A percentile compares a stretch with the other conserved stretches of the same genome.
Conservation (phyloP, 2,888 invertebrate species). For the Lasioglossum morio region DNA sequence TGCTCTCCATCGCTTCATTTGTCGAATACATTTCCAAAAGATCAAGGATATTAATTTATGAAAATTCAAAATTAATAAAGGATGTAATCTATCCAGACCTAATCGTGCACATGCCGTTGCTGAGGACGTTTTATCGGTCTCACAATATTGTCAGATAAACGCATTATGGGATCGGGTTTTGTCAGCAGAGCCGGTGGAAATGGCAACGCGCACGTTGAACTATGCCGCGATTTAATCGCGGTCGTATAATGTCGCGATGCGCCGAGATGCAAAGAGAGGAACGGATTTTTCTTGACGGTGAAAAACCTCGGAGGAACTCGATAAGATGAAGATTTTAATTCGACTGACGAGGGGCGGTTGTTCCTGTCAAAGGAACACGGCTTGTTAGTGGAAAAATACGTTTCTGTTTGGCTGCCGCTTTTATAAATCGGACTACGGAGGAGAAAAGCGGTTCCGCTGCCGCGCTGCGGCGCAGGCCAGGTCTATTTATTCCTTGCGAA, state of each 20-base stretch:
- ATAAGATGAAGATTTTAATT: slow-evolving; percentile 2
- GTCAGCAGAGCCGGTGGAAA: not conserved
- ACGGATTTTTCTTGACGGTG: not conserved
- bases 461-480: not conserved
- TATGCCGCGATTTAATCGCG: not conserved
- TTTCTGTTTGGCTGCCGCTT: not conserved
- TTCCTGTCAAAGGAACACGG: not conserved
- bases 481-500: slow-evolving; percentile 4
- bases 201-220: not conserved
- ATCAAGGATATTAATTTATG: not conserved
- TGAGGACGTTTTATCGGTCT: slow-evolving; percentile 1
- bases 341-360: not conserved
- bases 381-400: not conserved
- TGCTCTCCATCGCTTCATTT: not conserved
- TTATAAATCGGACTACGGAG: not conserved
- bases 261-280: not conserved
- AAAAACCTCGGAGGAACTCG: not conserved
- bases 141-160: not conserved
- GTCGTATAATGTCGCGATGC: not conserved
- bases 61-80: not conserved
- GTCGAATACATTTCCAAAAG: not conserved
- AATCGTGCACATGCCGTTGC: not conserved
- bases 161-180: not conserved
- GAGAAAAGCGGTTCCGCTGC: not conserved
- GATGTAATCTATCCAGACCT: not conserved